phyloP scores from a whole-genome alignment of 2,113 vertebrate genomes.

The Empidonax alnorum region DNA sequence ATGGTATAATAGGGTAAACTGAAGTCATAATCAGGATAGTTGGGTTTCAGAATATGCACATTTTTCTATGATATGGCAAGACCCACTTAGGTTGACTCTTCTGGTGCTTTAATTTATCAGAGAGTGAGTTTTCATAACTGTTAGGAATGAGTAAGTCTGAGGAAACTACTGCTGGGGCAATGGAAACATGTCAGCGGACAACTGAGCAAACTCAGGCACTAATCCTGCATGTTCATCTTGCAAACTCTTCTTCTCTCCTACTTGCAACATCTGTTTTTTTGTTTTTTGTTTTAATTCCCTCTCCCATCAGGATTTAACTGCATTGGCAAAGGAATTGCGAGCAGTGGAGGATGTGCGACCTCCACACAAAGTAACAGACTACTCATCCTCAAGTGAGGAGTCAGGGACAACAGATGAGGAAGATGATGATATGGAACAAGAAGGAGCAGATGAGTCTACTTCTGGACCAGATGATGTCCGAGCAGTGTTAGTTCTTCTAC shows the following conservation, averaged over 20 bases:
- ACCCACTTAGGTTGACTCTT: background rate
- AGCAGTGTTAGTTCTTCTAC: constrained; percentile 84
- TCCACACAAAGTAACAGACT: constrained; percentile 95
- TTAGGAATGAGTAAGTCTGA: background rate
- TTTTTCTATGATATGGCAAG: background rate
- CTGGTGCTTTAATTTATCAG: background rate
- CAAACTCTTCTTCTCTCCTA: background rate
- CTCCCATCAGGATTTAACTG: constrained; percentile 87
- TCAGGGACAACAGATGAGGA: constrained; percentile 97
- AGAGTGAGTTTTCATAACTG: background rate
- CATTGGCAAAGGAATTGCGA: constrained; percentile 93
- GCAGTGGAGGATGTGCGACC: constrained; percentile 94
- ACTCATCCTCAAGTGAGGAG: constrained; percentile 97
- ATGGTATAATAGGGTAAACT: background rate
- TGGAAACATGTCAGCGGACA: background rate
- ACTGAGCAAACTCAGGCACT: fast-evolving
- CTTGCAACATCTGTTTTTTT: background rate
- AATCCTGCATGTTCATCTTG: background rate
- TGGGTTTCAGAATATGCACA: background rate
- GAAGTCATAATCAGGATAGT: background rate
- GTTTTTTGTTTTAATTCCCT: background rate
- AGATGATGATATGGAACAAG: constrained; percentile 95
- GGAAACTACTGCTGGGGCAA: background rate
- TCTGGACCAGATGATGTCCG: constrained; percentile 92
- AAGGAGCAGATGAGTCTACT: constrained; percentile 90